Conservation (phyloP, 2,113 vertebrate species). For the Sorex araneus region DNA sequence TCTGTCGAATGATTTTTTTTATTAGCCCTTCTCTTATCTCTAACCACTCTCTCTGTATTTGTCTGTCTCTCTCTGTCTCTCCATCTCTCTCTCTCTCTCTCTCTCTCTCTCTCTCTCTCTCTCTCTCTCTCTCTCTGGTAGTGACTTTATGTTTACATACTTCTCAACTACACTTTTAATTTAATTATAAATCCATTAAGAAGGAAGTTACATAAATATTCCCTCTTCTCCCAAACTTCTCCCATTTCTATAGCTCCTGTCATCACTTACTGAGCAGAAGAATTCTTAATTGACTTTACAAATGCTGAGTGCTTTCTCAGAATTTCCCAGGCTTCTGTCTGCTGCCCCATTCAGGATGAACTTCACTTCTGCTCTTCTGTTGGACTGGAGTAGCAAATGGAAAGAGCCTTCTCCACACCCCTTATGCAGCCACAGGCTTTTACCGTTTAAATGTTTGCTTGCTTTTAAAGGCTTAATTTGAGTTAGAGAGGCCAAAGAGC, state of each 20-base stretch:
- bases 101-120: not conserved
- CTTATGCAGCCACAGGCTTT: not conserved
- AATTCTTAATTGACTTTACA: not conserved
- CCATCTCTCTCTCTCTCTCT: too few species aligned
- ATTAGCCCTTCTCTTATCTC: not conserved
- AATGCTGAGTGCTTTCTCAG: not conserved
- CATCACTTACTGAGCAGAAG: not conserved
- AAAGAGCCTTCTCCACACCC: not conserved
- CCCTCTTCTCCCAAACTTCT: not conserved
- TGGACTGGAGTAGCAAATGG: not conserved
- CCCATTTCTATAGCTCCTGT: not conserved
- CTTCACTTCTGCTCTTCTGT: not conserved
- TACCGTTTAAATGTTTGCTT: constrained; percentile 11
- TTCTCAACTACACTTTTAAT: not conserved
- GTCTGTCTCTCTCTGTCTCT: not conserved
- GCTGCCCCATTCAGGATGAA: not conserved
- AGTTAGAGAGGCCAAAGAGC: not conserved
- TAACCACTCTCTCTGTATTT: not conserved
- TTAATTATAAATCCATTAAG: too few species aligned
- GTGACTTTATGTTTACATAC: not conserved
- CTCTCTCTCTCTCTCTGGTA: not conserved
- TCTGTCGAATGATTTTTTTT: not conserved
- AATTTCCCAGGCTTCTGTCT: not conserved
- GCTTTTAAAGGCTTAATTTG: constrained; percentile 15
- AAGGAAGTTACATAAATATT: not conserved